phyloP scores from a whole-genome alignment of 2,797 vertebrate species.

The Sebastes paucispinis region DNA sequence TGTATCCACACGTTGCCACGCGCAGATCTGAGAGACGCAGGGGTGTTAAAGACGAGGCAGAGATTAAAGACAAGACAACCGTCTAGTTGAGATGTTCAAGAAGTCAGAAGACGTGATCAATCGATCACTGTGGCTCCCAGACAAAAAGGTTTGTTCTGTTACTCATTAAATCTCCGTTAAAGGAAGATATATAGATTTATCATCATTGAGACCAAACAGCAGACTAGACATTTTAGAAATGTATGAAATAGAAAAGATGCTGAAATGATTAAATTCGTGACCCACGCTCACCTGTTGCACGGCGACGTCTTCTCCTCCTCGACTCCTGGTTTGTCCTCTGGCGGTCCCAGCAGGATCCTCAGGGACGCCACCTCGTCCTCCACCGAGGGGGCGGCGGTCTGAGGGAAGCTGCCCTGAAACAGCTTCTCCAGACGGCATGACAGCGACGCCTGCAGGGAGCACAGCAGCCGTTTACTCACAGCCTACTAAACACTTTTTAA shows the following conservation, averaged over 20 bases:
- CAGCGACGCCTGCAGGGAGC: constrained; percentile 80
- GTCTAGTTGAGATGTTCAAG: background rate
- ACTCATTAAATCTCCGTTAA: background rate
- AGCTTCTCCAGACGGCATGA: constrained; percentile 88
- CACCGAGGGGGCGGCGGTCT: constrained; percentile 61
- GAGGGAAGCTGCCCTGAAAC: constrained; percentile 91
- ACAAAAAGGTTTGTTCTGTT: no score
- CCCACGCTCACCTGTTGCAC: constrained; percentile 48
- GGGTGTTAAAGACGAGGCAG: background rate
- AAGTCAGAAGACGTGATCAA: background rate
- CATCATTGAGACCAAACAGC: background rate
- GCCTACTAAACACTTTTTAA: background rate
- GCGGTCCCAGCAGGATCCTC: constrained; percentile 82
- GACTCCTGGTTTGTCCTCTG: constrained; percentile 53
- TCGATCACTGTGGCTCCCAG: no score
- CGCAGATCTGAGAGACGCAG: constrained; percentile 72
- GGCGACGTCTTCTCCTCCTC: background rate
- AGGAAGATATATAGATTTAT: background rate
- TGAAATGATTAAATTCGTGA: background rate
- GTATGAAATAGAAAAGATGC: background rate
- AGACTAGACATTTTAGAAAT: background rate
- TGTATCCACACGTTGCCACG: constrained; percentile 86
- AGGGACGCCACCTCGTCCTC: constrained; percentile 85
- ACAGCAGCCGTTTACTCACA: constrained; percentile 11
- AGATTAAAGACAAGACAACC: background rate